Base-by-base conservation (phyloP, 1,140 invertebrate species). In the Drosophila ananassae region DNA sequence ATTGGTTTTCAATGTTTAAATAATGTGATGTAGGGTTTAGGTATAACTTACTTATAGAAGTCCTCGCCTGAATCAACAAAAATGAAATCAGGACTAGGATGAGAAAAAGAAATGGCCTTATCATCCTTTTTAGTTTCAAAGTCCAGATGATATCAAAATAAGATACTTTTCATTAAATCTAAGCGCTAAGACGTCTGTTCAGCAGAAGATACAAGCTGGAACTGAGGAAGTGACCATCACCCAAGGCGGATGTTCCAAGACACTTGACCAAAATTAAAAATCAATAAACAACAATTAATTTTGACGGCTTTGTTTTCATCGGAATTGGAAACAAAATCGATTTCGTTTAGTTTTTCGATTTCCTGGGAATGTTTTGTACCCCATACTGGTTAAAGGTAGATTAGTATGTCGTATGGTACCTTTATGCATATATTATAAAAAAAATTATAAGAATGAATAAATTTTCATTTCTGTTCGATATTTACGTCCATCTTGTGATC, bases 1-100 rank as follows among this genome's bases (percentile, higher is more conserved):
- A 13, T 13, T 21, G 0, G 34, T n/a, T 37, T 37, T 37, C 3
- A 44, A 44, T 2, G 0, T 44, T 44, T 6, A 9, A 44, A 17
- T 21, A 44, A 17, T 21, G 0, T 1, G 21, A 21, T 44, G 5
- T 17, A 44, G 5, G 1, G 5, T 17, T 13, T 0, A 32, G 1
- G 24, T 44, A 44, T 44, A 12, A 10, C 73, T 47, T 85, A 85
- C 81, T 87, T 51, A 85, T 21, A 0, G 46, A 6, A 1, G 22
- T 53, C 12, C 77, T 37, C 22, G 60, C 4, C 3, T 79, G 13
- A 10, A 48, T 69, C 22, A 28, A 10, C 3, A 61, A 2, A 0
- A 30, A 21, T 12, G 46, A 10, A n/a, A 46, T 46, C 13, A 73
- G 21, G 6, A 62, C 10, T 21, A 58, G 22, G 2, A 83, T 17